phyloP scores from a whole-genome alignment of 2,797 vertebrate genomes.

The Sphaeramia orbicularis region DNA sequence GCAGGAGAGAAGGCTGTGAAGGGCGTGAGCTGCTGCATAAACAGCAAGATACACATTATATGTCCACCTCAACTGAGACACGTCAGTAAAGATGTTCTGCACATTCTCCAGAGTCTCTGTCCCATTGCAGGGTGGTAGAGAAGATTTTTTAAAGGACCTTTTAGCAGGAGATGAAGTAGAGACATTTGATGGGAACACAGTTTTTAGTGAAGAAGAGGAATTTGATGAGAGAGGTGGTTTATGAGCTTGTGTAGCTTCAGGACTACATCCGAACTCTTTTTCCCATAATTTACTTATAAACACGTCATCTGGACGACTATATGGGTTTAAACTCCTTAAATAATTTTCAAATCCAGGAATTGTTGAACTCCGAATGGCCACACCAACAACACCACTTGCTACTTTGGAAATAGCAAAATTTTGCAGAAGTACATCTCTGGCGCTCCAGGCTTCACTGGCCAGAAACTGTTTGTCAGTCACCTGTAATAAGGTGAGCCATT shows the following conservation, averaged over 20 bases:
- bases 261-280: slow-evolving; percentile 71
- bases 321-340: slow-evolving; percentile 70
- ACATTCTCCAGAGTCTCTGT: too few relatives aligned
- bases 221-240: background rate
- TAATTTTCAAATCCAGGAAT: slow-evolving; percentile 77
- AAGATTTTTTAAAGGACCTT: too few relatives aligned
- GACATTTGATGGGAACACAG: too few relatives aligned
- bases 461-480: slow-evolving; percentile 80
- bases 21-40: slow-evolving; percentile 80
- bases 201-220: slow-evolving; percentile 1
- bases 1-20: slow-evolving; percentile 78
- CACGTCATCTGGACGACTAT: slow-evolving; percentile 55
- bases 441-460: too few relatives aligned
- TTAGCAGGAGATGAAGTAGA: too few relatives aligned
- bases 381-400: slow-evolving; percentile 78
- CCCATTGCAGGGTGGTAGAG: too few relatives aligned
- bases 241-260: background rate
- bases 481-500: slow-evolving; percentile 35
- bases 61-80: too few relatives aligned
- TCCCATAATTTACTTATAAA: slow-evolving; percentile 75
- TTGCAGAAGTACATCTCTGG: slow-evolving; percentile 81
- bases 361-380: slow-evolving; percentile 81
- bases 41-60: slow-evolving; percentile 83
- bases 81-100: too few relatives aligned
- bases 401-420: slow-evolving; percentile 61